phyloP scores from a whole-genome alignment of 2,888 invertebrate genomes.

The Sturmia bella region DNA sequence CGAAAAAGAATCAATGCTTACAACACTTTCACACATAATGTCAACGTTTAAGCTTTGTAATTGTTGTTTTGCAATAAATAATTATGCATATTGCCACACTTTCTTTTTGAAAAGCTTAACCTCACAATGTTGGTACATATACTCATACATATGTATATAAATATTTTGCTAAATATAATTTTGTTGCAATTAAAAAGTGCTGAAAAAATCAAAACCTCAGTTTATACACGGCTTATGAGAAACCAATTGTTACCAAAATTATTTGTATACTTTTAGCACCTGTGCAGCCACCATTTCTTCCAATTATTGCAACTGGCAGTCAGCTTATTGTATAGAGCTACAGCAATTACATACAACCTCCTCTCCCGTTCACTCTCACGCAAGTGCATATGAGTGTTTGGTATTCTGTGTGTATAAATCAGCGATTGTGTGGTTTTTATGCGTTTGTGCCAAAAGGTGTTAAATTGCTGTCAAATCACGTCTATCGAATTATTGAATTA shows the following conservation, averaged over 20 bases:
- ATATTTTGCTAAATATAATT: too few relatives aligned
- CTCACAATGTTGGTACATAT: too few relatives aligned
- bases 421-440: background rate
- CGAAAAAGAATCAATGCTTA: too few relatives aligned
- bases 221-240: background rate
- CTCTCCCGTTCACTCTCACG: background rate
- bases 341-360: background rate
- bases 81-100: too few relatives aligned
- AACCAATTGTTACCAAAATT: conserved; percentile 30
- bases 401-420: background rate
- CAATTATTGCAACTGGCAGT: background rate
- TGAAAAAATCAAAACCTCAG: conserved; percentile 14
- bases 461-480: conserved; percentile 63
- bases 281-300: background rate
- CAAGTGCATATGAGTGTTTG: background rate
- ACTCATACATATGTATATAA: too few relatives aligned
- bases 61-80: too few relatives aligned
- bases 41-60: too few relatives aligned
- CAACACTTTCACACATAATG: too few relatives aligned
- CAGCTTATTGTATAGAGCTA: background rate
- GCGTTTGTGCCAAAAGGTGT: conserved; percentile 41
- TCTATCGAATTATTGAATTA: conserved; percentile 65
- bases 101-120: too few relatives aligned
- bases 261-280: conserved; percentile 31
- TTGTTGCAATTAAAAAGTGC: too few relatives aligned